Evolutionary conservation across 2,113 vertebrate genomes (phyloP).

Genomic region (Fulmarus glacialis): DNA sequence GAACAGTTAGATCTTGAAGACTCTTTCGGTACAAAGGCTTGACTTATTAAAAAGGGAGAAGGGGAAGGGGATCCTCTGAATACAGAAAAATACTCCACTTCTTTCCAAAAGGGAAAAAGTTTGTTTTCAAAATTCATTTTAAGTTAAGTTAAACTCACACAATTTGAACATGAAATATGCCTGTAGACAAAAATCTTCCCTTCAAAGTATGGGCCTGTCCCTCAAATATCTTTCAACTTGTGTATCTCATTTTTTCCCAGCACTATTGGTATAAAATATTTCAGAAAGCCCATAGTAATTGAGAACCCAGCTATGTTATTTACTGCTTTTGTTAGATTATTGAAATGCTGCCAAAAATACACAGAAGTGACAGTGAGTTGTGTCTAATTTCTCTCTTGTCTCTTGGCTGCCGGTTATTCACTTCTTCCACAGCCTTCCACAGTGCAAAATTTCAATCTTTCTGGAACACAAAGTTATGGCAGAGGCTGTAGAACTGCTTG

Average conservation of each 20-base stretch:
- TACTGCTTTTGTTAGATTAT: background rate
- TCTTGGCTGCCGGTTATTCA: background rate
- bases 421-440: background rate
- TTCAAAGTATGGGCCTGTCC: background rate
- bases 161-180: background rate
- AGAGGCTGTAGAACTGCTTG: background rate
- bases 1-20: background rate
- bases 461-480: background rate
- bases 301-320: background rate
- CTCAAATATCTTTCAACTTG: background rate
- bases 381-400: background rate
- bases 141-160: background rate
- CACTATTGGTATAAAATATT: background rate
- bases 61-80: background rate
- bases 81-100: background rate
- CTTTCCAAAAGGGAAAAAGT: background rate
- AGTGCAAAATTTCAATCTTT: background rate
- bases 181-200: background rate
- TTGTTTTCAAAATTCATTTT: background rate
- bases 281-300: background rate
- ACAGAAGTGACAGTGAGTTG: background rate
- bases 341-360: background rate
- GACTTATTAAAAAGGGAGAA: background rate
- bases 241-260: background rate
- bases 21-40: background rate